Percentiles rank a stretch among this genome's conserved stretches.
Evolutionary conservation across 2,888 invertebrate species (phyloP).

Genomic region (Cacoxenus indagator): DNA sequence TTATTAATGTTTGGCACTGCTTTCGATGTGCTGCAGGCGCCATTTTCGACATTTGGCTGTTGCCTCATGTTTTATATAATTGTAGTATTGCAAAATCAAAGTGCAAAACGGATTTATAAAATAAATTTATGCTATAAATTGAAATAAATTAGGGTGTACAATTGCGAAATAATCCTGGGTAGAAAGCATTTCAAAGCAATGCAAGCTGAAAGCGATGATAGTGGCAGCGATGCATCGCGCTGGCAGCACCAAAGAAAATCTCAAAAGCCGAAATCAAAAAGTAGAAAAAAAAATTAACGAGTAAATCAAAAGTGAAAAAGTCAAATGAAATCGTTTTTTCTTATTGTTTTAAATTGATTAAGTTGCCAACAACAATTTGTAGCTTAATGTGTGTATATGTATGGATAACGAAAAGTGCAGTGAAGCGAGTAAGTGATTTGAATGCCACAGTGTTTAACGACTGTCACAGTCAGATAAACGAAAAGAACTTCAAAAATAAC

Average conservation of each 20-base stretch:
- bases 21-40: constrained; percentile 29
- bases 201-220: not conserved
- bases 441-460: no score
- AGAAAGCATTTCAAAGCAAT: not conserved
- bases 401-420: no score
- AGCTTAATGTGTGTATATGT: no score
- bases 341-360: not conserved
- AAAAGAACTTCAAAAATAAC: not conserved
- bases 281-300: not conserved
- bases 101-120: not conserved
- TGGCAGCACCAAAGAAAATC: not conserved
- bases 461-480: not conserved
- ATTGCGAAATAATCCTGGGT: not conserved
- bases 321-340: not conserved
- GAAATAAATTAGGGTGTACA: not conserved
- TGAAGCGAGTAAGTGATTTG: no score
- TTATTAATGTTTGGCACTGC: constrained; percentile 40
- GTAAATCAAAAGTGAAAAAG: not conserved
- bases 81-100: constrained; percentile 10
- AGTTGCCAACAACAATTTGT: not conserved
- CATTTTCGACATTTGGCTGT: constrained; percentile 27
- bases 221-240: not conserved
- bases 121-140: not conserved
- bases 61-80: not conserved
- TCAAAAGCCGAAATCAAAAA: not conserved